Conservation (phyloP, 2,113 vertebrate genomes). For the Ceuthmochares aereus region DNA sequence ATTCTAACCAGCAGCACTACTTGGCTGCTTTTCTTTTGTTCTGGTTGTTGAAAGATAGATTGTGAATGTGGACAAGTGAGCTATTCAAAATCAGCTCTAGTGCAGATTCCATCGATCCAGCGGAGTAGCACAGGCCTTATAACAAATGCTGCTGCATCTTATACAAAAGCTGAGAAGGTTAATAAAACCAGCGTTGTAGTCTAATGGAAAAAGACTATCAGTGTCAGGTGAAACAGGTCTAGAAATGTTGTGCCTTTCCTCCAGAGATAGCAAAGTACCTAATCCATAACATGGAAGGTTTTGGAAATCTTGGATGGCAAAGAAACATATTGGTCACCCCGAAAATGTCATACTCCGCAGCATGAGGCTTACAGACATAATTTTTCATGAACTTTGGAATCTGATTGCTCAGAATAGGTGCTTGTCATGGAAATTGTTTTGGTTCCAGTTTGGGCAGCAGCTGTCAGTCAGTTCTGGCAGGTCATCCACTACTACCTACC, state of each 20-base stretch:
- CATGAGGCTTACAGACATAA: neutral
- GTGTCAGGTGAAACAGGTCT: neutral
- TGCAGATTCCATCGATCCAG: neutral
- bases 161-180: neutral
- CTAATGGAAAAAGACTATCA: neutral
- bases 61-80: neutral
- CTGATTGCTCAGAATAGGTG: neutral
- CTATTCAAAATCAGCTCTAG: neutral
- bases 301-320: neutral
- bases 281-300: neutral
- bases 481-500: neutral
- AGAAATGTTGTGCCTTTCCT: neutral
- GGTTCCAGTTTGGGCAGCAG: neutral
- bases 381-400: neutral
- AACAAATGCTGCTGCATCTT: neutral
- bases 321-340: neutral
- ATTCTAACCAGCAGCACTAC: neutral
- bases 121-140: neutral
- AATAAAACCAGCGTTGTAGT: neutral
- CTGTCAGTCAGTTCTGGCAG: neutral
- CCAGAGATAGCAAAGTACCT: neutral
- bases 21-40: constrained; percentile 6
- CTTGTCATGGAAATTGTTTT: neutral
- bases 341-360: neutral
- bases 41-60: constrained; percentile 33